These are phyloP conservation scores for Drosophila suboccidentalis DNA, from an alignment of 2,888 invertebrate genomes.

Conservation along the genomic window DNA sequence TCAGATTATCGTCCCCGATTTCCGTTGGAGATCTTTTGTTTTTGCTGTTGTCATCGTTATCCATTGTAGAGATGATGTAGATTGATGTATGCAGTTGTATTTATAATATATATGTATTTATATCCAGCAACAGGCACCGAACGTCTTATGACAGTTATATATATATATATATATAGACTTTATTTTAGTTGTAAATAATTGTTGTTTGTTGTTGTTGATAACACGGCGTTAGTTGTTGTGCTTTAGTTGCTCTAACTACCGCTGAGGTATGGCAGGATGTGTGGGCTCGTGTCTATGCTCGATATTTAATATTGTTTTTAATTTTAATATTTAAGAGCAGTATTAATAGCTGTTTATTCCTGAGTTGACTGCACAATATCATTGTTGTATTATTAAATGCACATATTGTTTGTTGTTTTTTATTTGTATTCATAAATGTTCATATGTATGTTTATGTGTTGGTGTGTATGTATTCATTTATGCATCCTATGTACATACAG, in stretches of 20 bases:
- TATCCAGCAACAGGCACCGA: slow-evolving; percentile 53
- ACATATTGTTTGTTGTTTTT: not conserved
- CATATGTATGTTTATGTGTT: not conserved
- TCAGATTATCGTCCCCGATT: slow-evolving; percentile 73
- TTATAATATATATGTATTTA: slow-evolving; percentile 34
- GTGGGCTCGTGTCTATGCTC: slow-evolving; percentile 27
- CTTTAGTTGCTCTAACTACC: slow-evolving; percentile 23
- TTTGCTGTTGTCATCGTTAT: slow-evolving; percentile 51
- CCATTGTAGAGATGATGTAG: slow-evolving; percentile 41
- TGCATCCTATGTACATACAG: slow-evolving; percentile 8
- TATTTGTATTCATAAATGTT: not conserved
- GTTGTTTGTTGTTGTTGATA: slow-evolving; percentile 19
- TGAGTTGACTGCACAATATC: slow-evolving; percentile 79
- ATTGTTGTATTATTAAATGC: slow-evolving; percentile 46
- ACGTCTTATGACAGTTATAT: slow-evolving; percentile 43
- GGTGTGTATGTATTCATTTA: not conserved
- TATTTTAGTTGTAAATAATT: slow-evolving; percentile 27
- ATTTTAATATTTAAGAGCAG: slow-evolving; percentile 22
- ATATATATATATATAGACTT: slow-evolving; percentile 18
- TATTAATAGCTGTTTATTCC: slow-evolving; percentile 64
- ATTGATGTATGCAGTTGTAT: slow-evolving; percentile 24
- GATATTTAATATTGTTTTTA: slow-evolving; percentile 19
- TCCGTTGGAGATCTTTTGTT: slow-evolving; percentile 64
- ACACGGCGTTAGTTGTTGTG: slow-evolving; percentile 18
- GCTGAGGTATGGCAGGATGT: slow-evolving; percentile 34